These are phyloP conservation scores for Spisula solida DNA, from an alignment of 2,888 invertebrate genomes.

Conservation along the genomic window DNA sequence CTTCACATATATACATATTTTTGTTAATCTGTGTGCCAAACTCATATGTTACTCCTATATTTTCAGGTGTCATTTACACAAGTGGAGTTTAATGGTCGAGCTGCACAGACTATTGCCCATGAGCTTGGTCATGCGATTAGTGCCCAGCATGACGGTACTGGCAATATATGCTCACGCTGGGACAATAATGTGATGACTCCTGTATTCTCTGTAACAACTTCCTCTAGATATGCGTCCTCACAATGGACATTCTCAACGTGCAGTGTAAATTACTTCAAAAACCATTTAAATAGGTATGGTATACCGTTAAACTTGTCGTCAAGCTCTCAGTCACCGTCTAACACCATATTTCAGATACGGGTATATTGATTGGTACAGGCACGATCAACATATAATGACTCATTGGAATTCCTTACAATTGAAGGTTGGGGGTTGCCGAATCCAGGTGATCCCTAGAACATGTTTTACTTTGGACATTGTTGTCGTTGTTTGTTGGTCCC, in stretches of 20 bases:
- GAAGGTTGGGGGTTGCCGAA: too few species aligned
- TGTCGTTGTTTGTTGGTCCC: too few species aligned
- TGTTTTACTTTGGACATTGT: too few species aligned
- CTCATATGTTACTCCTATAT: neutral
- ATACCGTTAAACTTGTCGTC: neutral
- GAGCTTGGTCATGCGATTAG: constrained; percentile 39
- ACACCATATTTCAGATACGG: too few species aligned
- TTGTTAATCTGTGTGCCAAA: too few species aligned
- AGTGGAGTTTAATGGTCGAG: constrained; percentile 2
- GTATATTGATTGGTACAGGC: too few species aligned
- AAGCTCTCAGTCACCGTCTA: neutral
- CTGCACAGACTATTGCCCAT: constrained; percentile 14
- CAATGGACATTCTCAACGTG: constrained; percentile 43
- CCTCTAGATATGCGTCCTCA: neutral
- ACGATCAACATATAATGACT: too few species aligned
- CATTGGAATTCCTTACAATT: too few species aligned
- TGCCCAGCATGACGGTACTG: constrained; percentile 12
- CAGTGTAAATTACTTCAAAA: constrained; percentile 30
- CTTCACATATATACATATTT: neutral
- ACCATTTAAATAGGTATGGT: neutral
- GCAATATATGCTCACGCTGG: neutral
- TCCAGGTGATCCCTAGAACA: too few species aligned
- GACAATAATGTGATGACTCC: constrained; percentile 23
- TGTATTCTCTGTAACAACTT: neutral
- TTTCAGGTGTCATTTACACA: constrained; percentile 29